Conservation (phyloP, 2,113 vertebrate genomes). For the Ellobius talpinus region DNA sequence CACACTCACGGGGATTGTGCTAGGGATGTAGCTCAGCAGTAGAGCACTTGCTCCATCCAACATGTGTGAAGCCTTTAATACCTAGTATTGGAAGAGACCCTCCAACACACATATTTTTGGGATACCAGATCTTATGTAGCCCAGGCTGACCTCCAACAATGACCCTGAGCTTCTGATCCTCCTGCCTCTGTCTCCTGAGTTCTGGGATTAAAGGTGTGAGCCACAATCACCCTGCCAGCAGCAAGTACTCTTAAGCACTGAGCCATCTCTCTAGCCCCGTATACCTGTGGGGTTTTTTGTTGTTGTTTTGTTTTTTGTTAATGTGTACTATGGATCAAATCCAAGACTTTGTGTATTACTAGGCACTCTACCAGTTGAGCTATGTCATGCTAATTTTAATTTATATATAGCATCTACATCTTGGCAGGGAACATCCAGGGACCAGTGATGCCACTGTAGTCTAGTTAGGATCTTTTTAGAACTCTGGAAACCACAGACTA, state of each 20-base stretch:
- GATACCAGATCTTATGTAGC: neutral
- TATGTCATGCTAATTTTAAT: neutral
- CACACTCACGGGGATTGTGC: neutral
- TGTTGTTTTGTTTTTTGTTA: neutral
- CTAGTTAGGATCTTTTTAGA: neutral
- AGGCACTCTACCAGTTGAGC: neutral
- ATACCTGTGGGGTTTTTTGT: neutral
- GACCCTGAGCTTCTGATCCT: neutral
- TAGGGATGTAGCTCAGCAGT: neutral
- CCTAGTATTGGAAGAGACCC: neutral
- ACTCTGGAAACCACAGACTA: neutral
- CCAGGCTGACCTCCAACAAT: neutral
- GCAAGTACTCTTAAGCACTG: neutral
- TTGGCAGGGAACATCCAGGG: rapidly evolving
- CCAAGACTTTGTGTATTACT: neutral
- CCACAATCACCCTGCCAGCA: too few relatives aligned
- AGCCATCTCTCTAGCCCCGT: too few relatives aligned
- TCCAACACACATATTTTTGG: neutral
- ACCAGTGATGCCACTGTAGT: neutral
- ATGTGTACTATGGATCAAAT: neutral
- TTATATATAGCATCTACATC: neutral
- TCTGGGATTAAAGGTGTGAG: neutral
- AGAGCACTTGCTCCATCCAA: neutral
- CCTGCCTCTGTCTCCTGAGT: neutral
- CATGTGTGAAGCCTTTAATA: too few relatives aligned